A percentile compares a stretch with the other conserved stretches of the same genome.
phyloP scores from a whole-genome alignment of 1,140 invertebrate species.

The Bombus vancouverensis region DNA sequence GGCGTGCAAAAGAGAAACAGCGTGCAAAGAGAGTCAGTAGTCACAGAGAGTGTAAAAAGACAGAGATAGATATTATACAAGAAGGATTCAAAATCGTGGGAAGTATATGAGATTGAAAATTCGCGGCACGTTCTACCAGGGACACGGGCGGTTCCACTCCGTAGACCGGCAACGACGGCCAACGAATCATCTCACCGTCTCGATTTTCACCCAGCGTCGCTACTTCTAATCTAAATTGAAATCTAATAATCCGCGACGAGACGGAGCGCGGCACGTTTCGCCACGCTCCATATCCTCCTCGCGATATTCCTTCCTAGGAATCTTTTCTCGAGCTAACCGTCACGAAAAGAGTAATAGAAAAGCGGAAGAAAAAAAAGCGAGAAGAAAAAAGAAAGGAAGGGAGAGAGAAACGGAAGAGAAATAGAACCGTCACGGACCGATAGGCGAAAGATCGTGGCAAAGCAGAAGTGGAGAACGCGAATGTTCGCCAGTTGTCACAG shows the following conservation, averaged over 20 bases:
- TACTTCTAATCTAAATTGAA: conserved; percentile 29
- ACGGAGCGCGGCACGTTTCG: conserved; percentile 12
- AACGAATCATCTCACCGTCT: conserved; percentile 21
- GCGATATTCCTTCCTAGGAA: neutral
- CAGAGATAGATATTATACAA: neutral
- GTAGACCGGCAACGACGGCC: neutral
- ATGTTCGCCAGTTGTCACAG: neutral
- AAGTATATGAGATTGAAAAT: conserved; percentile 58
- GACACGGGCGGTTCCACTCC: neutral
- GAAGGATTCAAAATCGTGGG: conserved; percentile 49
- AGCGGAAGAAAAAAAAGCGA: no score
- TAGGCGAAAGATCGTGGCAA: neutral
- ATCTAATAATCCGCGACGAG: conserved; percentile 33
- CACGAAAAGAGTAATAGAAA: neutral
- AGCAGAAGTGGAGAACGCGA: neutral
- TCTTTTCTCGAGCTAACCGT: neutral
- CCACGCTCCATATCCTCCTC: neutral
- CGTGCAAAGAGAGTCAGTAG: conserved; percentile 68
- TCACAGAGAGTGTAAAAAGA: conserved; percentile 49
- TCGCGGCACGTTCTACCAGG: conserved; percentile 39
- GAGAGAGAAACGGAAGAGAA: neutral
- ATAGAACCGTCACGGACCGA: neutral
- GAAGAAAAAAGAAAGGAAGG: neutral
- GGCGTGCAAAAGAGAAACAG: conserved; percentile 77
- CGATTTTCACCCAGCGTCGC: neutral